Evolutionary conservation across 2,888 invertebrate genomes (phyloP), one percentile per base, ranked within the genome.

Genomic region (Philereme vetulata): DNA sequence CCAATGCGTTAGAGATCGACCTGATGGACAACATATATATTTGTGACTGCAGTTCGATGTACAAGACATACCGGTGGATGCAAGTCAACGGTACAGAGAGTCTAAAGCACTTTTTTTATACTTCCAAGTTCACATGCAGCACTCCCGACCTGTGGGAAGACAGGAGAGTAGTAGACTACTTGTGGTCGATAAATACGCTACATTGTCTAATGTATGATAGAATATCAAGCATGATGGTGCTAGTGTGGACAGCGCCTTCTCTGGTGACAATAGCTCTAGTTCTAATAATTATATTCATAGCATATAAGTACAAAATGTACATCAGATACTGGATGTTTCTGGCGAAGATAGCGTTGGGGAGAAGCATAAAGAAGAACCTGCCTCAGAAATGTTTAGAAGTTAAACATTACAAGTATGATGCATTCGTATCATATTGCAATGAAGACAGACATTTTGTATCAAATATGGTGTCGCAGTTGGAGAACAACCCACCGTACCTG

Each of bases 361-460:
- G 92, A 54, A 86, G 78, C 50, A 72, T 86, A 1, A 79, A 83
- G 56, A 88, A 84, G 58, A 83, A 77, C n/a, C 61, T 21, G 45
- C 35, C 49, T 5, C 46, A 49, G 5, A 69, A 74, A 48, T 75
- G 71, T 42, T 66, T 69, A 4, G 76, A 76, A 46, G 66, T 71
- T 0, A 85, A 77, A 44, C 72, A 72, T 0, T 93, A 92, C 65
- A 88, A 90, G 57, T 94, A 93, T 69, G 94, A 94, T 65, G 94
- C 94, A 0, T 94, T 94, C 67, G 92, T 94, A 1, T 94, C 94
- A 0, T 94, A 94, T 67, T 93, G 93, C 68, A 93, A 87, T 68
- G 94, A 94, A 70, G 94, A 94, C 63, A 85, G 93, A 65, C 92
- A 93, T 36, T 95, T 95, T 74, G 94, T 95, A 4, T 82, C 93